These are phyloP conservation scores for Oryzias dopingdopingensis DNA, from an alignment of 2,797 vertebrate genomes.

Conservation along the genomic window DNA sequence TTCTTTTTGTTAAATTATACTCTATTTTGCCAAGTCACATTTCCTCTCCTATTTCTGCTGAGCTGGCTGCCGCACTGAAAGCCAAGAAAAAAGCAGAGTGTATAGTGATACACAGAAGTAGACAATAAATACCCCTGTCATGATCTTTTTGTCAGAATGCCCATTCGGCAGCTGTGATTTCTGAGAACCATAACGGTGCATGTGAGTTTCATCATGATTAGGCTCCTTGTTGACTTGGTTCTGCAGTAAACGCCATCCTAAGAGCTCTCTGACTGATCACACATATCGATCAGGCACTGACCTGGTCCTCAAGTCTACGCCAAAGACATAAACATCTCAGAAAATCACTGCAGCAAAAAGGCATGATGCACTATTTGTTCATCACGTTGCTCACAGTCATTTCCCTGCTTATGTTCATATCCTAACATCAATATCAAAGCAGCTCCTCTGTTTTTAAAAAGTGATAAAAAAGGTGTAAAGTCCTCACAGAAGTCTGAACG, in stretches of 20 bases:
- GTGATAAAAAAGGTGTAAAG: conserved; percentile 14
- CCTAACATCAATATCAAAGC: conserved; percentile 22
- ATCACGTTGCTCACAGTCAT: conserved; percentile 21
- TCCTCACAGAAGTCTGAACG: conserved; percentile 9
- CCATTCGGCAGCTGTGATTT: not conserved
- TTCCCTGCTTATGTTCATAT: conserved; percentile 26
- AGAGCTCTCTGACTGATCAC: conserved; percentile 49
- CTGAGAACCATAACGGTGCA: not conserved
- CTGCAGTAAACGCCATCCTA: conserved; percentile 12
- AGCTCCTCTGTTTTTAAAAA: conserved; percentile 1
- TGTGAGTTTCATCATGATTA: conserved; percentile 6
- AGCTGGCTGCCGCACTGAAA: conserved; percentile 36
- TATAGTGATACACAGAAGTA: conserved; percentile 34
- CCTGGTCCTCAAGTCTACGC: conserved; percentile 7
- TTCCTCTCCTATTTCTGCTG: conserved; percentile 62
- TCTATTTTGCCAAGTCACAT: not conserved
- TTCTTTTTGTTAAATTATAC: not conserved
- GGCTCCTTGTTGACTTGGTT: conserved; percentile 12
- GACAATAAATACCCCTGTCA: conserved; percentile 3
- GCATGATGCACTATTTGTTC: conserved; percentile 5
- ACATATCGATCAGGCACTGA: conserved; percentile 50
- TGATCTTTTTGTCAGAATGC: not conserved
- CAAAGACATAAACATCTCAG: conserved; percentile 30
- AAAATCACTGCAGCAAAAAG: conserved; percentile 3
- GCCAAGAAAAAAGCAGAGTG: conserved; percentile 42